Base-by-base conservation (phyloP, 2,888 invertebrate genomes). In the Synanthedon formicaeformis region DNA sequence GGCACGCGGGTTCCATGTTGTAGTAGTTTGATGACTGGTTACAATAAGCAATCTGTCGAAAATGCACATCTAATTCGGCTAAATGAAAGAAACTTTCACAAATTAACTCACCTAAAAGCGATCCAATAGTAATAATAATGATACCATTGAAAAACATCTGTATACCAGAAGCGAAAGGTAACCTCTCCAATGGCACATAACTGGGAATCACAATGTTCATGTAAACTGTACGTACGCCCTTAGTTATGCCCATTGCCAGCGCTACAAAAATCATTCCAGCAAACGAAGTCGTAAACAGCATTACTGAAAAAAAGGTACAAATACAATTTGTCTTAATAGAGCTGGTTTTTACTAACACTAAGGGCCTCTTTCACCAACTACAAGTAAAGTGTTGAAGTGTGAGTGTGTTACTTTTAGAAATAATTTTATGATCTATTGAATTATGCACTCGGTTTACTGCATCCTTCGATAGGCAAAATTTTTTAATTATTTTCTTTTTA, bases 111-210 rank as follows among this genome's bases (percentile, higher is more conserved):
- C 92, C 92, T 66, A 92, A 75, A 52, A 91, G 56, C 50, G 92
- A 90, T 65, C 92, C 92, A 57, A 91, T 87, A 2, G 80, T 75
- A 52, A 91, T 75, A 50, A 92, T 87, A 50, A 91, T 81, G 41
- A 91, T 68, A 14, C 93, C 92, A 69, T 92, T 92, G 55, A 89
- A 84, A 56, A 92, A 88, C 89, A 91, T 92, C 68, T 93, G 93
- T 48, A 93, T 90, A 3, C 92, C 92, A 5, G 91, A 89, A 2
- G 93, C 93, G 50, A 91, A 90, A 2, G 92, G 89, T 18, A 93
- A 73, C 60, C 90, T 81, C 52, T 92, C 91, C 41, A 93, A 73
- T 0, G 92, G 91, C 5, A 93, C 91, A 62, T 92, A 90, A 65
- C 81, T 90, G 0, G 93, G 92, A 54, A 93, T 90, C 3, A 93